These are phyloP conservation scores for Hirtodrosophila confusa DNA, from an alignment of 2,888 invertebrate species.

Conservation along the genomic window DNA sequence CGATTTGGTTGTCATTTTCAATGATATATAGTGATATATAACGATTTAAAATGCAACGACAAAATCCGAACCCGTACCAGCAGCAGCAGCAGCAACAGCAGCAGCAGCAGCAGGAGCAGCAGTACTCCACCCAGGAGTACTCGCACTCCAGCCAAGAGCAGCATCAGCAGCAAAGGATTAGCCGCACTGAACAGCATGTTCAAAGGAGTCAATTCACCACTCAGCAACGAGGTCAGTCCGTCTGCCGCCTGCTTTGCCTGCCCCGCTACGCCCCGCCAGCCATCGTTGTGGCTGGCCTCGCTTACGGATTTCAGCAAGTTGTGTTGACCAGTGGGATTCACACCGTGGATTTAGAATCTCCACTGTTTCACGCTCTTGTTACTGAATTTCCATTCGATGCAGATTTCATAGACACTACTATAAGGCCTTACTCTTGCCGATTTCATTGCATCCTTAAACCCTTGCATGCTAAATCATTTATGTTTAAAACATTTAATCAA, in stretches of 20 bases:
- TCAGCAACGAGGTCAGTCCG: constrained; percentile 89
- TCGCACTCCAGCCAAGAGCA: constrained; percentile 85
- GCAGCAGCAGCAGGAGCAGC: constrained; percentile 84
- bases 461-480: constrained; percentile 23
- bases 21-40: constrained; percentile 84
- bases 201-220: constrained; percentile 89
- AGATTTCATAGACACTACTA: background rate
- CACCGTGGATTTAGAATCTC: constrained; percentile 75
- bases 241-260: constrained; percentile 9
- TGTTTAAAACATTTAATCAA: background rate
- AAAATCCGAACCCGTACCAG: constrained; percentile 86
- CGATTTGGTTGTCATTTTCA: constrained; percentile 80
- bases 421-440: constrained; percentile 4
- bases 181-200: constrained; percentile 91
- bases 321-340: constrained; percentile 67
- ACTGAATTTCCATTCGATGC: constrained; percentile 29
- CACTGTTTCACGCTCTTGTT: constrained; percentile 57
- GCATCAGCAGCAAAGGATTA: constrained; percentile 86
- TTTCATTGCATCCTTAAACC: constrained; percentile 11
- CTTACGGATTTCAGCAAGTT: constrained; percentile 31
- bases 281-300: constrained; percentile 5
- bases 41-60: constrained; percentile 89
- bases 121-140: constrained; percentile 84
- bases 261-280: background rate
- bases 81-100: constrained; percentile 85